A percentile compares a stretch with the other conserved stretches of the same genome.
phyloP scores from a whole-genome alignment of 2,797 vertebrate genomes.

The Masticophis lateralis region DNA sequence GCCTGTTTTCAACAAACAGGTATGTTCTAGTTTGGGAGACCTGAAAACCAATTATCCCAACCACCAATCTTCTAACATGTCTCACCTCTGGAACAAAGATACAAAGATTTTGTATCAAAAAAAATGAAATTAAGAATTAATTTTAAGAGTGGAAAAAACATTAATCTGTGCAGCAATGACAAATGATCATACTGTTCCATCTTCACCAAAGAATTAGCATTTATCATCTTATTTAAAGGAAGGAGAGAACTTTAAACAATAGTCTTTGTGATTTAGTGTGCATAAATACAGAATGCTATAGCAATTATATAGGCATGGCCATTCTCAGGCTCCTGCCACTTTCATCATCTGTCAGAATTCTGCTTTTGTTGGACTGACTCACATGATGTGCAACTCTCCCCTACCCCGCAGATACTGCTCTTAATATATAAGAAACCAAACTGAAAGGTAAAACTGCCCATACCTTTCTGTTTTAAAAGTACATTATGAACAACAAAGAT shows the following conservation, averaged over 20 bases:
- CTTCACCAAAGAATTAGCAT: background rate
- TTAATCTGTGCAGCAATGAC: background rate
- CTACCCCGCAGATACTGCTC: background rate
- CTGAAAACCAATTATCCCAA: background rate
- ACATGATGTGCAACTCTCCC: background rate
- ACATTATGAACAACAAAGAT: constrained; percentile 6
- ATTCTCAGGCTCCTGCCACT: background rate
- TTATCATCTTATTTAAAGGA: background rate
- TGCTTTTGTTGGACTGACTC: background rate
- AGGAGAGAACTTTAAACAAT: background rate
- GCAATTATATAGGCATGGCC: background rate
- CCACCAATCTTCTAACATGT: background rate
- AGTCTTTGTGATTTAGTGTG: background rate
- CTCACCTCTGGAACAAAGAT: background rate
- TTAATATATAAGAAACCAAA: background rate
- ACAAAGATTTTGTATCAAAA: background rate
- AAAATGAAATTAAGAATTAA: background rate
- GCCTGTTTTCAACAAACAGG: background rate
- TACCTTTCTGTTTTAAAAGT: background rate
- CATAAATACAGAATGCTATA: background rate
- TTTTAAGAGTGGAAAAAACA: background rate
- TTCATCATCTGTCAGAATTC: background rate
- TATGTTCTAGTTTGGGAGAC: background rate
- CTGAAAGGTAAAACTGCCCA: background rate
- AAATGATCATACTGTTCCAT: background rate